These are phyloP conservation scores for Pemphigus obesinymphae DNA, from an alignment of 1,140 invertebrate genomes.

Conservation along the genomic window DNA sequence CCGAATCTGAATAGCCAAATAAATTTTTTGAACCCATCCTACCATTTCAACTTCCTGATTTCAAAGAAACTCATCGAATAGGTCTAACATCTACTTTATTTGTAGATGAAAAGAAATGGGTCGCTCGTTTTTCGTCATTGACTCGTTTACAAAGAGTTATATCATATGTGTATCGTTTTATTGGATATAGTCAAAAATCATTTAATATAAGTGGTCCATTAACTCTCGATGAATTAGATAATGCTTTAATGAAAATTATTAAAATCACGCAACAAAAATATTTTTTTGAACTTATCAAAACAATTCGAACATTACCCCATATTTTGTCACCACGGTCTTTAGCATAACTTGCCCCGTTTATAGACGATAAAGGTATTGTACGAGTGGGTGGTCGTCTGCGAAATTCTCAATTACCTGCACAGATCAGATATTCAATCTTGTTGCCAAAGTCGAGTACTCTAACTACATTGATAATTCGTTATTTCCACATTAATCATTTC, in stretches of 20 bases:
- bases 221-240: background rate
- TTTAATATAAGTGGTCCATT: background rate
- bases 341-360: background rate
- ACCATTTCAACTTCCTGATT: too few species aligned
- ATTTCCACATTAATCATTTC: background rate
- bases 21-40: too few species aligned
- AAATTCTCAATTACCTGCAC: background rate
- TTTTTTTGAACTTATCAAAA: background rate
- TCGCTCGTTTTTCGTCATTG: background rate
- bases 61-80: too few species aligned
- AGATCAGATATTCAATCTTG: background rate
- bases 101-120: background rate
- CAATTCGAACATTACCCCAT: background rate
- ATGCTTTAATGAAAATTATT: background rate
- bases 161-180: background rate
- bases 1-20: background rate
- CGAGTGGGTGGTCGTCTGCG: background rate
- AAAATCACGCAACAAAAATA: background rate
- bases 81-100: background rate
- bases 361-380: background rate
- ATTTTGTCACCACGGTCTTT: background rate
- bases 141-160: background rate
- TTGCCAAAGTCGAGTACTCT: background rate
- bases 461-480: background rate
- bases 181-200: background rate